Conservation (phyloP, 2,888 invertebrate genomes). For the Cetonia aurata region DNA sequence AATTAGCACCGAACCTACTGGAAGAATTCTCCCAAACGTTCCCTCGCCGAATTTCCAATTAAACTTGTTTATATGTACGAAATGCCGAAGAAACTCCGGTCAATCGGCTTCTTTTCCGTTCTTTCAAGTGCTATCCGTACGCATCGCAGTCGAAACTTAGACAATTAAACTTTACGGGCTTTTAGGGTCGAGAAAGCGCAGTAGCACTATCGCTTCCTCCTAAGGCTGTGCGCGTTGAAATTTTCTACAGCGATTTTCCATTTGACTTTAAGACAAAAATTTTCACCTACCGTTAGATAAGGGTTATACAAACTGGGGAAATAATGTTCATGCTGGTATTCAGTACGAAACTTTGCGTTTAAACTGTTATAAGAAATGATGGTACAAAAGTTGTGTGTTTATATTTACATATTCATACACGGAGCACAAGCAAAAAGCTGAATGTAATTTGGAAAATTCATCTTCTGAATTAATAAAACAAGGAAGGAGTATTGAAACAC, state of each 20-base stretch:
- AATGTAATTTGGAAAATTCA: too few relatives aligned
- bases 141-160: constrained; percentile 13
- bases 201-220: neutral
- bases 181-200: constrained; percentile 8
- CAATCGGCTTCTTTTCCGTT: neutral
- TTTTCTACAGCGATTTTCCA: constrained; percentile 29
- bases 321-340: neutral
- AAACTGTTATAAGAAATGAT: too few relatives aligned
- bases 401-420: too few relatives aligned
- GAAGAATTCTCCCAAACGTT: neutral
- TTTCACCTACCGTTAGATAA: neutral
- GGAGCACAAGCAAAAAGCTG: too few relatives aligned
- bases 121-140: neutral
- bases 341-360: too few relatives aligned
- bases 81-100: neutral
- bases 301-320: neutral
- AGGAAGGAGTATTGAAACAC: too few relatives aligned
- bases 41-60: constrained; percentile 8
- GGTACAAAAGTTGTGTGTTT: too few relatives aligned
- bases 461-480: too few relatives aligned
- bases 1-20: neutral
- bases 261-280: constrained; percentile 18
- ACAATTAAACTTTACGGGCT: constrained; percentile 20
- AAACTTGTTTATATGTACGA: constrained; percentile 12
- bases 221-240: neutral